Base-by-base conservation (phyloP, 1,140 invertebrate species). In the Maconellicoccus hirsutus region DNA sequence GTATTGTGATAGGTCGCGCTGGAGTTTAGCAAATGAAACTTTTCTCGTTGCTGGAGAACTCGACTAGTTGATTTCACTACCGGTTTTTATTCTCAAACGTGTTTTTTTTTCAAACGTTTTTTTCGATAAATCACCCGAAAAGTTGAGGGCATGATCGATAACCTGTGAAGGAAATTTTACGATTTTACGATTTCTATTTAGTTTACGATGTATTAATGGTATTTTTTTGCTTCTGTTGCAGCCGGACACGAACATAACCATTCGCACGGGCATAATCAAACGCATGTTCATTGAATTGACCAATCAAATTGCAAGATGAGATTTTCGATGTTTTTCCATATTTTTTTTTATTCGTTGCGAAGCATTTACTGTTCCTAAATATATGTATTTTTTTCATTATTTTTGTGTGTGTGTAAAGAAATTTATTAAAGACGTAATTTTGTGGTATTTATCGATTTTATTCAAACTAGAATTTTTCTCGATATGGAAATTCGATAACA, bases 281-380 rank as follows among this genome's bases (percentile, higher is more conserved):
- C n/a, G 12, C 61, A 66, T 3, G 16, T 19, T 59, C 16, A 7
- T 59, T 22, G n/a, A n/a, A n/a, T n/a, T n/a, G n/a, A n/a, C n/a
- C n/a, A n/a, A n/a, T n/a, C n/a, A n/a, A 42, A 10, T n/a, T 22
- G 21, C 4, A 19, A 59, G 52, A n/a, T 59, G 52, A 7, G 52
- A 7, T 59, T 59, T 59, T 19, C 4, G 52, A 19, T 59, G 3
- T 19, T 19, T 22, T 59, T 19, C 52, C 21, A 59, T 59, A 7
- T 59, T 59, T 22, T 33, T 33, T 33, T 33, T 33, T 6, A 25
- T 66, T 66, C 25, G 61, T 66, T 66, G 25, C 61, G 16, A 66
- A 12, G 61, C 61, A 66, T 66, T 66, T 66, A 66, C 61, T 66
- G 61, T 66, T 66, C 61, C 61, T 66, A 66, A 66, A 66, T 66